Evolutionary conservation across 1,140 invertebrate genomes (phyloP).

Genomic region (Oppia nitens): DNA sequence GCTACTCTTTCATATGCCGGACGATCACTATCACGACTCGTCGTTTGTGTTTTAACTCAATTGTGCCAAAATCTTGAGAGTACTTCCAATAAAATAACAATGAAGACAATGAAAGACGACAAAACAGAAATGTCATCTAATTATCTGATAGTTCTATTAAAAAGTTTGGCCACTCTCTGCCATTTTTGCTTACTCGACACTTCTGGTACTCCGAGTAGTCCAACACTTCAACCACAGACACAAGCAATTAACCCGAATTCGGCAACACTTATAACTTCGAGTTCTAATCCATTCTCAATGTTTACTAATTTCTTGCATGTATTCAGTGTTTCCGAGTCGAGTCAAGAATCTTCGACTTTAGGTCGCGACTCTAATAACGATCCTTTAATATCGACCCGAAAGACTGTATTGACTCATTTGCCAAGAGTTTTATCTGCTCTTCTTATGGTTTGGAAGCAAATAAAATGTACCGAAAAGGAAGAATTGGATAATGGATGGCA

Average conservation of each 20-base stretch:
- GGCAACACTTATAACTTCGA: background rate
- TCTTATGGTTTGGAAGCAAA: constrained; percentile 46
- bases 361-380: constrained; percentile 15
- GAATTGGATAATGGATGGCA: constrained; percentile 18
- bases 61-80: constrained; percentile 63
- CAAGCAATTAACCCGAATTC: background rate
- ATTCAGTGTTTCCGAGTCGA: constrained; percentile 27
- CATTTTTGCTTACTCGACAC: constrained; percentile 66
- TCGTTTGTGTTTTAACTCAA: constrained; percentile 59
- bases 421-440: constrained; percentile 63
- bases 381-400: constrained; percentile 42
- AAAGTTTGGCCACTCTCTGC: constrained; percentile 61
- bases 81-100: background rate
- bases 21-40: constrained; percentile 50
- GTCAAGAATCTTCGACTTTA: background rate
- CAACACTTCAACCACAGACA: background rate
- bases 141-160: constrained; percentile 58
- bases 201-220: constrained; percentile 28
- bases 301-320: constrained; percentile 66
- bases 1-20: constrained; percentile 55
- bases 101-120: constrained; percentile 11
- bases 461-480: background rate
- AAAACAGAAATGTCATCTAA: constrained; percentile 42
- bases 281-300: constrained; percentile 19
- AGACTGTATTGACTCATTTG: constrained; percentile 55